Percentiles rank a stretch among this genome's conserved stretches.
phyloP scores from a whole-genome alignment of 2,113 vertebrate genomes.

The Psittacara wagleri region DNA sequence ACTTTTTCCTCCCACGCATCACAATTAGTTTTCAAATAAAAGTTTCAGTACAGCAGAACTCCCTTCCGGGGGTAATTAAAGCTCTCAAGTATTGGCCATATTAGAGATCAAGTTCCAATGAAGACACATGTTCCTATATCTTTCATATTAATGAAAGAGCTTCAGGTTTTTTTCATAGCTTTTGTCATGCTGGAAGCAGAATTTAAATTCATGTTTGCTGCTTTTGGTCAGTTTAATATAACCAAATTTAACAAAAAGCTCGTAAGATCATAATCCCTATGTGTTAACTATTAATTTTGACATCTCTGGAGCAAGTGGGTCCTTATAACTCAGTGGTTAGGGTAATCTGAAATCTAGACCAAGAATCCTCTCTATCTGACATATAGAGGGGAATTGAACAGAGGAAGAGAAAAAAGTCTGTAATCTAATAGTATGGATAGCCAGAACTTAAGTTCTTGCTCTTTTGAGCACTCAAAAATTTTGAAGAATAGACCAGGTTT shows the following conservation, averaged over 20 bases:
- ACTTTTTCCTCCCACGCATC: background rate
- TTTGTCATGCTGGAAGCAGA: background rate
- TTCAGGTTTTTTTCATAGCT: background rate
- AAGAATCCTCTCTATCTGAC: background rate
- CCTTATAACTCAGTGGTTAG: background rate
- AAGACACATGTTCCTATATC: background rate
- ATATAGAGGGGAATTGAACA: background rate
- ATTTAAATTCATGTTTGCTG: background rate
- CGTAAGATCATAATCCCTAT: background rate
- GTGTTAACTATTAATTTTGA: background rate
- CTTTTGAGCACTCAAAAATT: background rate
- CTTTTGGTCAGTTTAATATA: background rate
- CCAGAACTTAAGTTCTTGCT: background rate
- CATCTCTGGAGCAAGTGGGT: background rate
- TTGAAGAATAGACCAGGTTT: background rate
- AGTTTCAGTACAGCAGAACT: background rate
- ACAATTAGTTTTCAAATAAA: background rate
- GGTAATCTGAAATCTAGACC: background rate
- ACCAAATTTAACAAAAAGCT: background rate
- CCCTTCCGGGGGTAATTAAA: background rate
- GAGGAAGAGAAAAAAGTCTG: background rate
- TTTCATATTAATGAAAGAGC: background rate
- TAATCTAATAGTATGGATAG: background rate
- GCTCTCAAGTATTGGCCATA: background rate
- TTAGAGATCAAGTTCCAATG: background rate